Evolutionary conservation across 2,888 invertebrate genomes (phyloP), one percentile per base, ranked within the genome.

Genomic region (Nudaria mundana): DNA sequence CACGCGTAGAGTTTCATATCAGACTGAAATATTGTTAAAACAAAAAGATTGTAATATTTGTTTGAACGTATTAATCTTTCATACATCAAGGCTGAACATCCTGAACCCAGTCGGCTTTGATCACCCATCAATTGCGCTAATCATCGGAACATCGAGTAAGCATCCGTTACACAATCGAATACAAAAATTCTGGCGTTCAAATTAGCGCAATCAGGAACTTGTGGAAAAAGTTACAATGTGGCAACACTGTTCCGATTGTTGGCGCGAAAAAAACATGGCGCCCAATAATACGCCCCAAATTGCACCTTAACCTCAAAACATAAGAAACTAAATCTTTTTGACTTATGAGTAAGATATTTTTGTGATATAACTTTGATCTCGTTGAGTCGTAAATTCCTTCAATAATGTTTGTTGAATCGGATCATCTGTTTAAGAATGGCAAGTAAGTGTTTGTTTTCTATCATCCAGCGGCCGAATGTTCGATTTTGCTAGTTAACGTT

Each of bases 371-470:
- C 76, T 81, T 83, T 83, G 83, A 84, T 84, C 81, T 80, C 67
- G 68, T 70, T 76, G 52, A 67, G 52, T 74, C 79, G 79, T 84
- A 83, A 82, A 83, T 79, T 73, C 64, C 66, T 75, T 71, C 70
- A 64, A 75, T 78, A 76, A 67, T 81, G 82, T 83, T 82, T 80
- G 77, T 81, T 76, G 73, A 77, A 80, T 77, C 76, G 69, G 56
- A 74, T 80, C 73, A 73, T 77, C 66, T 80, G 78, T 78, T 78
- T 71, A 68, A 75, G 77, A 80, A 79, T 78, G 79, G 76, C 76
- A 74, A 75, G 76, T 79, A 74, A 77, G 70, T 84, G 84, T 84
- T 85, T 86, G 83, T 84, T 85, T 85, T 79, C 79, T 83, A 86
- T 87, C 86, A 81, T 74, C 77, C 83, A 74, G 62, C 75, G 69